Base-by-base conservation (phyloP, 2,888 invertebrate species). In the Tiliacea aurago region DNA sequence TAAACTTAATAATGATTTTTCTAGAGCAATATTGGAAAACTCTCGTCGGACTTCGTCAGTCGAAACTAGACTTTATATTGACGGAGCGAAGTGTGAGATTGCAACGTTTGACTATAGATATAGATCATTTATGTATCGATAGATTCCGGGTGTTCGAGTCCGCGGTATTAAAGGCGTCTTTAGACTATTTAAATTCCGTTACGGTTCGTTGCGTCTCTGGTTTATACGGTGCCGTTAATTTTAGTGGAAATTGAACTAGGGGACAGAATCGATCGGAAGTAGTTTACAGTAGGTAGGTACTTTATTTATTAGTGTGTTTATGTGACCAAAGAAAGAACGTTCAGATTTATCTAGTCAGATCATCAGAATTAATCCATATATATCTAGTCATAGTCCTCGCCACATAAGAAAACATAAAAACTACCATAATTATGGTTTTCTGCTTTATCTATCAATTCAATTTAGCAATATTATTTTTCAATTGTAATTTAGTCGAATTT, bases 171-270 rank as follows among this genome's bases (percentile, higher is more conserved):
- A 93, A 95, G 92, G 92, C 93, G 93, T 93, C 94, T 95, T 92
- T 92, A 94, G 95, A 95, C 96, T 95, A 96, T 95, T 96, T 95
- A 95, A 95, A 96, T 96, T 96, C 96, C 96, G 83, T 93, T 95
- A 88, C 94, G 95, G 96, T 95, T 96, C 96, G 96, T 96, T 96
- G 96, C 96, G 91, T 93, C 90, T 91, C 93, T 96, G 95, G 94
- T 96, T 96, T 96, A 96, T 96, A 93, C 96, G 91, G 92, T 83
- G 94, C 95, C 94, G 96, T 96, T 96, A 96, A 96, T 96, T 96
- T 95, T 90, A 91, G 91, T 90, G 91, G 92, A 95, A 96, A 95
- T 95, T 96, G 93, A 93, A 92, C 89, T 89, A 63, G 73, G 91
- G 89, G 87, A 85, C 87, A 80, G 77, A 93, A 94, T 95, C 90